Percentiles rank a stretch among this genome's conserved stretches.
phyloP scores from a whole-genome alignment of 2,113 vertebrate genomes.

The Ellobius talpinus region DNA sequence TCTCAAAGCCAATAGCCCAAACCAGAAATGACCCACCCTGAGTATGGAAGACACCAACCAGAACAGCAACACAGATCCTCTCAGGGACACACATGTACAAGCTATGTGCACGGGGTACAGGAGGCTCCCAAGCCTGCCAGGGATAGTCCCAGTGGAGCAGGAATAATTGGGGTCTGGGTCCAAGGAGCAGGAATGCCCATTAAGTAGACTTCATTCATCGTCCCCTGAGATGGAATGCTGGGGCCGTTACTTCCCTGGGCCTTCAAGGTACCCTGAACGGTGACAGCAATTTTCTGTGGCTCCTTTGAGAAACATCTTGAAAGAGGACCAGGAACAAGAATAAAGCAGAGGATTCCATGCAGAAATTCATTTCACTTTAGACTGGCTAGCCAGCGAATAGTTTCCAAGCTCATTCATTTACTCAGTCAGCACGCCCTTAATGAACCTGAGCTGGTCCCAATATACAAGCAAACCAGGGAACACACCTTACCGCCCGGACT shows the following conservation, averaged over 20 bases:
- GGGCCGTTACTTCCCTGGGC: background rate
- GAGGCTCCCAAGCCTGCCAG: background rate
- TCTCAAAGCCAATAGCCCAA: background rate
- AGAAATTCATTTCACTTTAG: background rate
- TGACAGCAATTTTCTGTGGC: background rate
- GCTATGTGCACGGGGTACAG: background rate
- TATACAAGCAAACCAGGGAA: background rate
- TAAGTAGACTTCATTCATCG: background rate
- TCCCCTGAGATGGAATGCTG: background rate
- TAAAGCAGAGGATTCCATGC: background rate
- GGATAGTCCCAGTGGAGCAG: too few species aligned
- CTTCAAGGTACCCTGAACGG: background rate
- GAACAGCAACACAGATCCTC: accelerated
- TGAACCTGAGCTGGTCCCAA: background rate
- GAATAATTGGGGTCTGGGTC: background rate
- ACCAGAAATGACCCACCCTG: background rate
- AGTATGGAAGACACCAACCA: background rate
- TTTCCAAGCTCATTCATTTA: background rate
- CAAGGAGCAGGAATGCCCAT: background rate
- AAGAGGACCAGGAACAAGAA: background rate
- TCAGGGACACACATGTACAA: background rate
- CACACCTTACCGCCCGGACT: background rate
- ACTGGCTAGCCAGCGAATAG: background rate
- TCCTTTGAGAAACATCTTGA: background rate
- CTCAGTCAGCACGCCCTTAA: background rate